Base-by-base conservation (phyloP, 2,888 invertebrate genomes). In the Tiphia femorata region DNA sequence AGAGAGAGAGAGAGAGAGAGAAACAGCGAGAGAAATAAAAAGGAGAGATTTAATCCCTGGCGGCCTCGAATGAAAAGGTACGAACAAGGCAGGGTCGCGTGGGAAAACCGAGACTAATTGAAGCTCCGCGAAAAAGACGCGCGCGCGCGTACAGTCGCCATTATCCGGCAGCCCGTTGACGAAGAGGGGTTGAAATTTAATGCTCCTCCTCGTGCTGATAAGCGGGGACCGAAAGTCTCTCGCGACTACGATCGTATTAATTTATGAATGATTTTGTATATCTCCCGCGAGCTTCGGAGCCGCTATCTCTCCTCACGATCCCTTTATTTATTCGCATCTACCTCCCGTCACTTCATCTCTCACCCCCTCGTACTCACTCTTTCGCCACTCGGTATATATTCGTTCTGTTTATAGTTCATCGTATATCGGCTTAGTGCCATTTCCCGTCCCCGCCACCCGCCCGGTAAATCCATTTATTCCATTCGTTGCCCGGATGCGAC, bases 61-160 rank as follows among this genome's bases (percentile, higher is more conserved):
- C 19, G 25, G 23, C 14, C 41, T 27, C 20, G 27, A 49, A 54
- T 49, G 29, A 42, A 21, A 27, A 37, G 16, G 20, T 16, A 20
- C 42, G 42, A 49, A 25, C 35, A 35, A 41, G 42, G 20, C 20
- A 44, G 19, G 49, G 35, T 49, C 35, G 33, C 21, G 42, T 49
- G 41, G 41, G 33, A 33, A 33, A 33, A 3, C 12, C 6, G 33
- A 33, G 33, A 33, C 12, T 33, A 33, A 33, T 33, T 33, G 33
- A 33, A 33, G 33, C 14, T 4, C 33, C 38, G 23, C 1, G 23
- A 8, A n/a, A 38, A 19, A 29, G 30, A 8, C 16, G 16, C 16
- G 35, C 16, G 14, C 12, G 16, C 6, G 16, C 16, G 14, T 14
- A 41, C 41, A 8, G 20, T 20, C 19, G n/a, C n/a, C 8, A 38